Evolutionary conservation across 2,888 invertebrate genomes (phyloP).

Genomic region (Disparrhopalites patrizii): DNA sequence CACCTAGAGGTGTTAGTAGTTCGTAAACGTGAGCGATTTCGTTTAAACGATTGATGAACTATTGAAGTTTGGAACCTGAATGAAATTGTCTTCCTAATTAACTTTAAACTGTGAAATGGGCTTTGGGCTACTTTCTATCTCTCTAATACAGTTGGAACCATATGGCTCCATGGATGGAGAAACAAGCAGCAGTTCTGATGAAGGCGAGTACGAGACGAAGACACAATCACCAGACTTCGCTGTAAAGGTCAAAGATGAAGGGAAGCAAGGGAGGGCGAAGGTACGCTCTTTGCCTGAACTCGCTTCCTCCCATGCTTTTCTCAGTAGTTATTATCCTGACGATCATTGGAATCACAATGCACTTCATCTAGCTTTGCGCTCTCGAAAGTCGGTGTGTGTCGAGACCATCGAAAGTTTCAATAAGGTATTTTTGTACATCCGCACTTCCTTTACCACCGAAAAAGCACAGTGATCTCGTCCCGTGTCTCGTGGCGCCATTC

Average conservation of each 20-base stretch:
- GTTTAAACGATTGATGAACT: neutral
- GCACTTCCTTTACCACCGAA: constrained; percentile 23
- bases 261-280: constrained; percentile 47
- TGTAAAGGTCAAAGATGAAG: constrained; percentile 35
- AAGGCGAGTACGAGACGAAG: constrained; percentile 48
- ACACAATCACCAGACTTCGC: constrained; percentile 16
- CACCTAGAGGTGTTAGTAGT: neutral
- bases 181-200: constrained; percentile 48
- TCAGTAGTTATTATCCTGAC: constrained; percentile 38
- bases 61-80: neutral
- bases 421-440: constrained; percentile 41
- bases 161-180: constrained; percentile 46
- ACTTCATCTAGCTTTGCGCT: constrained; percentile 48
- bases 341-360: constrained; percentile 36
- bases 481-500: constrained; percentile 34
- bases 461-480: constrained; percentile 30
- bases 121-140: constrained; percentile 22
- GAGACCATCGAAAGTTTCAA: constrained; percentile 45
- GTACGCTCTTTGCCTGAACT: constrained; percentile 49
- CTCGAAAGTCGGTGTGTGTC: constrained; percentile 49
- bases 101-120: constrained; percentile 14
- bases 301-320: constrained; percentile 44
- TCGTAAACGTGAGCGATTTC: too few species aligned
- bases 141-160: constrained; percentile 37
- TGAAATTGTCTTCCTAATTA: too few species aligned